Evolutionary conservation across 2,113 vertebrate genomes (phyloP), one percentile per base, ranked within the genome.

Genomic region (Phasianus colchicus): DNA sequence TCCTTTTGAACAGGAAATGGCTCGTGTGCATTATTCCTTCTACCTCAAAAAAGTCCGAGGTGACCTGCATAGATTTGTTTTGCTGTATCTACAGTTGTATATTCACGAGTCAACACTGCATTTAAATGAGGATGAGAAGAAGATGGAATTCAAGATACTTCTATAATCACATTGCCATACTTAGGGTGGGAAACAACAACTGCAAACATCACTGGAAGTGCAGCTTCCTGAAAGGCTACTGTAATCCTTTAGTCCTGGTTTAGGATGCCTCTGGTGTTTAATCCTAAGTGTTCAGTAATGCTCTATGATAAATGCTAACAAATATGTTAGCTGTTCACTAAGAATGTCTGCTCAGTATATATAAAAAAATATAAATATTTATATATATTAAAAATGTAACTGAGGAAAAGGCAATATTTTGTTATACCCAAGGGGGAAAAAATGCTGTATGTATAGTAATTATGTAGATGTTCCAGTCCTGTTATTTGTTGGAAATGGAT

Each of bases 371-470:
- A n/a, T n/a, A n/a, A n/a, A n/a, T n/a, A n/a, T n/a, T n/a, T n/a
- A n/a, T n/a, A n/a, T n/a, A n/a, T n/a, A n/a, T n/a, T n/a, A 30
- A 63, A 67, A 43, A 9, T 0, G 0, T 27, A 42, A 48, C 2
- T 5, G 55, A 77, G 18, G 77, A 70, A 83, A 76, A 9, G 27
- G 13, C n/a, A 29, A 12, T 36, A 16, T 24, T 14, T 30, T 73
- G 40, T 25, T 54, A 21, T 48, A 86, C 30, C 42, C n/a, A 29
- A n/a, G 21, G 48, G 69, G 52, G 5, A 48, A 69, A 24, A 63
- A 63, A 36, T 65, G 48, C 15, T 78, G 30, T 32, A 30, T 22
- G 21, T n/a, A n/a, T n/a, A n/a, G n/a, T 36, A 25, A 78, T 12
- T 27, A 54, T 21, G 17, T 78, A 65, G 50, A 13, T 42, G 48